Evolutionary conservation across 2,797 vertebrate species (phyloP).

Genomic region (Salarias fasciatus): DNA sequence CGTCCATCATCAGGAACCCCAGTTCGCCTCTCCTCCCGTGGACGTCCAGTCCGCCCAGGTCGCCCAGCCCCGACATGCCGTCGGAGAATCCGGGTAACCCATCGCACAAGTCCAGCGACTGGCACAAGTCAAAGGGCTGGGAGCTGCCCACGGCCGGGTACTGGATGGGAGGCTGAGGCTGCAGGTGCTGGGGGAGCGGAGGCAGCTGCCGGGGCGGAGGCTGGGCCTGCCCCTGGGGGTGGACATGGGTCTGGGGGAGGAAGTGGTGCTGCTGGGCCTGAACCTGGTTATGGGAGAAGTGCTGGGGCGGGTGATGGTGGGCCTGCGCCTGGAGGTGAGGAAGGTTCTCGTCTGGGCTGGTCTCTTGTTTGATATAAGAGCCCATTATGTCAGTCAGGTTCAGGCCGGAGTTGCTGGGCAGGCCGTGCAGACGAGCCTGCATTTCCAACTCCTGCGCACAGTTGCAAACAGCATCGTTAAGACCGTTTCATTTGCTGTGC

Average conservation of each 20-base stretch:
- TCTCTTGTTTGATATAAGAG: conserved; percentile 91
- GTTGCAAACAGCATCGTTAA: not conserved
- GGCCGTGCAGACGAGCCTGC: conserved; percentile 92
- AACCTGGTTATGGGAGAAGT: conserved; percentile 63
- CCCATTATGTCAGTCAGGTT: conserved; percentile 85
- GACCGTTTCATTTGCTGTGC: not conserved
- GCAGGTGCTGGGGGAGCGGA: conserved; percentile 77
- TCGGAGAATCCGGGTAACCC: conserved; percentile 85
- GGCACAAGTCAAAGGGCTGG: conserved; percentile 92
- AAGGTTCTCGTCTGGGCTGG: conserved; percentile 84
- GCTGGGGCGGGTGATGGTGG: conserved; percentile 68
- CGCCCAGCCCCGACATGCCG: conserved; percentile 85
- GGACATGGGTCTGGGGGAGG: conserved; percentile 75
- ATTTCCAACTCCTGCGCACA: conserved; percentile 93
- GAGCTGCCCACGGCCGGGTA: conserved; percentile 85
- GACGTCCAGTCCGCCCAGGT: conserved; percentile 84
- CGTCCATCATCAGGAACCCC: conserved; percentile 95
- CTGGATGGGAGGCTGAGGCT: conserved; percentile 79
- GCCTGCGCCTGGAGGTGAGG: conserved; percentile 70
- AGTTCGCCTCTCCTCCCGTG: conserved; percentile 88
- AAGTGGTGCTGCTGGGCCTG: conserved; percentile 82
- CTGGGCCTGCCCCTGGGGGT: conserved; percentile 66
- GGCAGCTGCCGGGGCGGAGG: conserved; percentile 70
- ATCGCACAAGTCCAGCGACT: conserved; percentile 88
- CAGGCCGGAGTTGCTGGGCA: conserved; percentile 87